Conservation (phyloP, 2,888 invertebrate genomes). For the Cordilura impudica region DNA sequence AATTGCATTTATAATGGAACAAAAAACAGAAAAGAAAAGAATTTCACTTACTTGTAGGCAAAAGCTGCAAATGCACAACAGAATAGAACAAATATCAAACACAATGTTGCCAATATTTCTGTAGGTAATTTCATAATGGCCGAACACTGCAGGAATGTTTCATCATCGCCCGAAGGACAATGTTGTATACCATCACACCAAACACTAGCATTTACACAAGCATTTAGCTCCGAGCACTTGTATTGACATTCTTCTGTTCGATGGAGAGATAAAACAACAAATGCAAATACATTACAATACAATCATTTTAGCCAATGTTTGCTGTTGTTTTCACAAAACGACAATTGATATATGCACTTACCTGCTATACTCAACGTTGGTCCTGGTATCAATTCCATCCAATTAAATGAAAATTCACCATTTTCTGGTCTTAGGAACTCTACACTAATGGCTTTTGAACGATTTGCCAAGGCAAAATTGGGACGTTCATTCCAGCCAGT, state of each 20-base stretch:
- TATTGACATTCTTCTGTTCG: constrained; percentile 83
- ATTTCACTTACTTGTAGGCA: constrained; percentile 79
- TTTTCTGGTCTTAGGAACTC: constrained; percentile 88
- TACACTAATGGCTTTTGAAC: constrained; percentile 84
- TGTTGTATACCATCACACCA: constrained; percentile 90
- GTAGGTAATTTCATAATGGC: constrained; percentile 87
- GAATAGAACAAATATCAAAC: constrained; percentile 78
- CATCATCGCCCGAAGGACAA: constrained; percentile 89
- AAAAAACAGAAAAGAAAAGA: neutral
- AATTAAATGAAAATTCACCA: constrained; percentile 87
- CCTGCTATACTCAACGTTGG: constrained; percentile 78
- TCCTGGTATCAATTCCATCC: constrained; percentile 87
- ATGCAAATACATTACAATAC: neutral
- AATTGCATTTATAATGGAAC: neutral
- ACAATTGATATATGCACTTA: constrained; percentile 58
- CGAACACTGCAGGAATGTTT: constrained; percentile 88
- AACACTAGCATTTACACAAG: constrained; percentile 87
- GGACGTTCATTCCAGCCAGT: constrained; percentile 87
- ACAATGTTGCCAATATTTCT: constrained; percentile 82
- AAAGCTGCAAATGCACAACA: constrained; percentile 78
- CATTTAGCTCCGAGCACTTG: constrained; percentile 88
- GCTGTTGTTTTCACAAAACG: neutral
- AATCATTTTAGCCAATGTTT: neutral
- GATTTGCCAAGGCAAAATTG: constrained; percentile 80
- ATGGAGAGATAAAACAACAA: neutral